Evolutionary conservation across 2,888 invertebrate genomes (phyloP), one percentile per base, ranked within the genome.

Genomic region (Chirona hameri): DNA sequence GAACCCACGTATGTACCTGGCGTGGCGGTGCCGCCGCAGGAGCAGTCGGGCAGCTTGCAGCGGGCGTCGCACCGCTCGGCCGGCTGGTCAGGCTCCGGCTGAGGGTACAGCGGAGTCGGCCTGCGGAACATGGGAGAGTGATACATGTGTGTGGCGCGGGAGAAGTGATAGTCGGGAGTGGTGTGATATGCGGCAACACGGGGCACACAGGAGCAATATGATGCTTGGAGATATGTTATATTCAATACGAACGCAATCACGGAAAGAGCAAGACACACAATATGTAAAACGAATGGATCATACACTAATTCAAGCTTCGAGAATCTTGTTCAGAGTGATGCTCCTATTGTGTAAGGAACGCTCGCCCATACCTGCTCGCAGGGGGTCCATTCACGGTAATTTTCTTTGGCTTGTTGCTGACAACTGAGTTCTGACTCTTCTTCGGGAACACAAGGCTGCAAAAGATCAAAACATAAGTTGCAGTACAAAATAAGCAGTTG

Each of bases 21-120:
- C 87, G 95, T 93, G 85, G 96, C 95, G 88, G 93, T 92, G 87
- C 96, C 97, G 86, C 97, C 97, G 87, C 97, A 97, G 87, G 91
- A 93, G 88, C 97, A 97, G 88, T 97, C 96, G 15, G 97, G 97
- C 83, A 97, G 89, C 55, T 94, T 89, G 86, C 97, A 97, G n/a
- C 96, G 95, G 87, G 94, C 95, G 85, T 96, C 92, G 88, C 97
- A 97, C 88, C 96, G 96, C 65, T 95, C 96, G 83, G 95, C 96
- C 48, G 83, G 84, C 21, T 82, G 79, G 82, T 85, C 83, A 27
- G 81, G 83, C 60, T 82, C 81, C 18, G 85, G 84, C 48, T 82
- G 83, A 12, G 85, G 83, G 82, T 83, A 82, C 18, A 81, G 46
- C 1, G 84, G 84, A 0, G 81, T 57, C 14, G 84, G 84, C 57